phyloP scores from a whole-genome alignment of 2,113 vertebrate genomes.

The Antennarius striatus region DNA sequence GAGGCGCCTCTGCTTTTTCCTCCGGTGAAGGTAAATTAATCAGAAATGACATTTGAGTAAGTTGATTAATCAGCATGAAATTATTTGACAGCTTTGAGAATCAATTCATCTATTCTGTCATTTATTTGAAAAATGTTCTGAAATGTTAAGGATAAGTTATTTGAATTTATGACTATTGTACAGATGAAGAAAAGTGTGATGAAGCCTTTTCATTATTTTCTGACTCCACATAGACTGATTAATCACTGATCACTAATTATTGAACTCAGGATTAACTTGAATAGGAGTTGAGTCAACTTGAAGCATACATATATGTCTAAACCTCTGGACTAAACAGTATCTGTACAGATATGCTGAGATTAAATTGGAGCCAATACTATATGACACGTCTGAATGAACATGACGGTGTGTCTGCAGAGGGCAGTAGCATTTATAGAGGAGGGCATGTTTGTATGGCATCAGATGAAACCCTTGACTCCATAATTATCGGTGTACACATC shows the following conservation, averaged over 20 bases:
- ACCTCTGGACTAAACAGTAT: not conserved
- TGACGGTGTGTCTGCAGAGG: conserved; percentile 32
- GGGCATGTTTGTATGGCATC: conserved; percentile 43
- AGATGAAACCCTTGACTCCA: conserved; percentile 40
- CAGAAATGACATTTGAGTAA: too few relatives aligned
- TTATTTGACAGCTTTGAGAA: too few relatives aligned
- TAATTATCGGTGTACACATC: conserved; percentile 44
- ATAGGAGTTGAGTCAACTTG: not conserved
- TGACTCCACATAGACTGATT: not conserved
- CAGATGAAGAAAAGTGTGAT: too few relatives aligned
- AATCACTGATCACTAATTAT: not conserved
- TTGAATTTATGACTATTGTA: too few relatives aligned
- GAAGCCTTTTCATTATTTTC: not conserved
- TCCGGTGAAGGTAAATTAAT: too few relatives aligned
- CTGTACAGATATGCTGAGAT: not conserved
- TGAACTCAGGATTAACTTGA: not conserved
- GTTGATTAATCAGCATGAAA: too few relatives aligned
- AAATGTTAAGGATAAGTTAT: too few relatives aligned
- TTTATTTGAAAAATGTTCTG: too few relatives aligned
- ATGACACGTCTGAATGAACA: too few relatives aligned
- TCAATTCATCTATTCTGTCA: too few relatives aligned
- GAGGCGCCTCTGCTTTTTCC: too few relatives aligned
- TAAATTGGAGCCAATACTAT: not conserved
- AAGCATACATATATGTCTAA: not conserved
- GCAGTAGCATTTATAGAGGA: conserved; percentile 48